Evolutionary conservation across 2,888 invertebrate species (phyloP), one percentile per base, ranked within the genome.

Genomic region (Mesoligia furuncula): DNA sequence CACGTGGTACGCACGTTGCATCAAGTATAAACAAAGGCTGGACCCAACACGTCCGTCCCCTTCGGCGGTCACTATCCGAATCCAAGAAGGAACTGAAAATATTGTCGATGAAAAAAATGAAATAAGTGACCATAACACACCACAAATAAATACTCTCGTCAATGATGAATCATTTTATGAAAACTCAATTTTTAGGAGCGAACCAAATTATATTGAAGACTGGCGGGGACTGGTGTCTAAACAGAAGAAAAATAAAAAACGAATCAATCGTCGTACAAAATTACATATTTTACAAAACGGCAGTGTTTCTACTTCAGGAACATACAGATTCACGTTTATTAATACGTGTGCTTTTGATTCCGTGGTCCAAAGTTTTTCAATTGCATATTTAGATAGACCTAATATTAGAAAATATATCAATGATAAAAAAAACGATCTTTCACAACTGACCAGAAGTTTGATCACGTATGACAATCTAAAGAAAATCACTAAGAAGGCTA

Each of bases 321-420:
- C 45, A 45, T 45, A 45, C 45, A 45, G 45, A 45, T 73, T 73
- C 68, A 73, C 73, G 59, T 75, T 80, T 73, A 76, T 71, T 69
- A 76, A 80, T 70, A 80, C 80, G 65, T 80, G 80, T 73, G 80
- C 80, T 69, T 80, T 80, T 76, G 80, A 80, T 70, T 80, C 80
- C 59, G 76, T 80, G 68, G 69, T 76, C 64, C 79, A 80, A 80
- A 80, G 80, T 73, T 80, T 80, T 70, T 73, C 76, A 51, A 73
- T 80, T 65, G 80, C 80, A 70, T 80, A 73, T 77, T 73, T 80
- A 80, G 80, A 80, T 67, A 73, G 73, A 70, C 69, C 71, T 64
- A 64, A 78, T 74, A 70, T 70, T 76, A 70, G 65, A 76, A 76
- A 76, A 36, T 36, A 36, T 36, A 36, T 36, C 36, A 36, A 36